Evolutionary conservation across 64 coral and sea anemone species (phyloP).

Genomic region (Porites australiensis): DNA sequence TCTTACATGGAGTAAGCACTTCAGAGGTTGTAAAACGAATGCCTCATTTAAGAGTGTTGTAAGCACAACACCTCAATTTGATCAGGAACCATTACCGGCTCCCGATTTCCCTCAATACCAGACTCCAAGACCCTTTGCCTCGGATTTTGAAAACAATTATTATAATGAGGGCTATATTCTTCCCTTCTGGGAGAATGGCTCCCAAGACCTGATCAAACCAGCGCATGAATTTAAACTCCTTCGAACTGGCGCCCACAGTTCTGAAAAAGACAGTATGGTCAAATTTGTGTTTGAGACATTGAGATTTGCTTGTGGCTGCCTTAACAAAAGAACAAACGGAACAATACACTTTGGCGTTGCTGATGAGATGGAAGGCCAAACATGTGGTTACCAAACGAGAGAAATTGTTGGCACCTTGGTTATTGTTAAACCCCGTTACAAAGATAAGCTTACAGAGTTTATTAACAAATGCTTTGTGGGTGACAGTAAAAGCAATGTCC

Average conservation of each 20-base stretch:
- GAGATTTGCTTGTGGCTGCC: constrained; percentile 51
- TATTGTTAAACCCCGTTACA: not conserved
- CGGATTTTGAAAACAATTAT: not conserved
- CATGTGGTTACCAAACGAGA: not conserved
- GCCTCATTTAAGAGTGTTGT: not conserved
- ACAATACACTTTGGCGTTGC: constrained; percentile 74
- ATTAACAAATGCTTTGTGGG: constrained; percentile 65
- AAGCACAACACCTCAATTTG: not conserved
- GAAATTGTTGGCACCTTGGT: constrained; percentile 54
- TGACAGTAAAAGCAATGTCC: constrained; percentile 43
- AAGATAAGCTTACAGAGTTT: constrained; percentile 66
- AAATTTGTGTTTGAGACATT: constrained; percentile 66
- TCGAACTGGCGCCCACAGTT: not conserved
- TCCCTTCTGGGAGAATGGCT: constrained; percentile 22
- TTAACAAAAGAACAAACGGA: constrained; percentile 59
- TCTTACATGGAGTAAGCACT: constrained; percentile 22
- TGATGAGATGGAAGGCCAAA: constrained; percentile 1
- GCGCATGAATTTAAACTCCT: constrained; percentile 62
- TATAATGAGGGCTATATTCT: constrained; percentile 29
- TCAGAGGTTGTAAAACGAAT: not conserved
- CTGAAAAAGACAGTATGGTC: not conserved
- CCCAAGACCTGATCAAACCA: constrained; percentile 53
- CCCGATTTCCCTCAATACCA: not conserved
- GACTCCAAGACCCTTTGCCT: constrained; percentile 34
- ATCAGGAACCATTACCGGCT: not conserved